These are phyloP conservation scores for Ambastaia sidthimunki DNA, from an alignment of 2,797 vertebrate genomes.

Conservation along the genomic window DNA sequence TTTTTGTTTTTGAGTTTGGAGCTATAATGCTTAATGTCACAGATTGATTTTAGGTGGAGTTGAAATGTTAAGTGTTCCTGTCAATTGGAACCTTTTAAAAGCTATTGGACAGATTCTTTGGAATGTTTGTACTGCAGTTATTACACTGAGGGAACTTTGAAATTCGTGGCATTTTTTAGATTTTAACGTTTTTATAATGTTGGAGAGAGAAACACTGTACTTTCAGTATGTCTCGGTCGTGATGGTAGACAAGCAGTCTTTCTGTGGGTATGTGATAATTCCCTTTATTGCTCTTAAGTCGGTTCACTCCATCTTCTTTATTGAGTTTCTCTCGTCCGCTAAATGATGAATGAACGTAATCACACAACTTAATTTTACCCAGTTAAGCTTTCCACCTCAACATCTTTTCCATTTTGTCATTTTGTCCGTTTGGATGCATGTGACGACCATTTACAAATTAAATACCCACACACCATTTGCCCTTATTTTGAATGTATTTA, in stretches of 20 bases:
- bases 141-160: too few species aligned
- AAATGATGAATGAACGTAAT: constrained; percentile 29
- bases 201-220: too few species aligned
- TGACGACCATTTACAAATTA: background rate
- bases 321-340: constrained; percentile 23
- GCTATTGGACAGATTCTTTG: background rate
- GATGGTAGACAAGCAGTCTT: constrained; percentile 29
- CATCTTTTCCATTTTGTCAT: background rate
- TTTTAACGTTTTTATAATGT: too few species aligned
- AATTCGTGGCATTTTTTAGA: too few species aligned
- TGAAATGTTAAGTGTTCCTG: background rate
- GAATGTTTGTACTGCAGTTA: background rate
- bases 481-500: background rate
- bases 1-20: background rate
- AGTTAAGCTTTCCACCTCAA: background rate
- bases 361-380: background rate
- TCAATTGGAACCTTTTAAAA: background rate
- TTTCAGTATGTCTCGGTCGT: background rate
- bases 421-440: background rate
- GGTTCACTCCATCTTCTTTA: constrained; percentile 29
- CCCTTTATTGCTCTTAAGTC: constrained; percentile 4
- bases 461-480: background rate
- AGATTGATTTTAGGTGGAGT: too few species aligned
- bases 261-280: constrained; percentile 29
- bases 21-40: background rate